Evolutionary conservation across 2,797 vertebrate genomes (phyloP), one percentile per base, ranked within the genome.

Genomic region (Aulostomus chinensis): DNA sequence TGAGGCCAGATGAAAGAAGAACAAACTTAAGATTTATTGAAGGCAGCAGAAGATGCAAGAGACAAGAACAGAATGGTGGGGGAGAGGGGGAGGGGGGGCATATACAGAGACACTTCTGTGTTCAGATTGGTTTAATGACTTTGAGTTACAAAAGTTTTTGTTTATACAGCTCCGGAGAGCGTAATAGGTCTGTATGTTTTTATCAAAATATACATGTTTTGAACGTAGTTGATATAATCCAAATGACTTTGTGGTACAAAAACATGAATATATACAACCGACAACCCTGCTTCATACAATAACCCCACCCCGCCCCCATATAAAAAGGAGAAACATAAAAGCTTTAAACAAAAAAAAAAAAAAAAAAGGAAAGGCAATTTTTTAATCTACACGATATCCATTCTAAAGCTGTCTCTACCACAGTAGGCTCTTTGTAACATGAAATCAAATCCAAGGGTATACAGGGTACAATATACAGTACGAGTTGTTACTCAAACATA

Each of bases 221-320:
- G 91, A 91, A 87, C 93, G 87, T 92, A 94, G 88, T 74, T 70
- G 79, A 84, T 85, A 88, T 87, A 89, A 88, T 90, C 89, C 92
- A 78, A 91, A 92, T 91, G 88, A 86, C 70, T 87, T 89, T 92
- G 83, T 93, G 86, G 83, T 90, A 95, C 94, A 95, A 94, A 94
- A 93, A 90, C 91, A 95, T 91, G 93, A 94, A 94, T 96, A 96
- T 96, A 88, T 96, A 96, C 94, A 95, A 91, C 92, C 90, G 78
- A 78, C 75, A 68, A 73, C 56, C 83, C 81, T 67, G 25, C 62
- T 58, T 88, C 76, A 76, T 82, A 83, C 59, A 84, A 73, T 65
- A 74, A 71, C 56, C 76, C 76, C 75, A 66, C 52, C 81, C 76
- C 59, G 1, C 74, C 78, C 77, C 78, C 59, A 61, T 74, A 78